Evolutionary conservation across 2,888 invertebrate genomes (phyloP).

Genomic region (Limnephilus auricula): DNA sequence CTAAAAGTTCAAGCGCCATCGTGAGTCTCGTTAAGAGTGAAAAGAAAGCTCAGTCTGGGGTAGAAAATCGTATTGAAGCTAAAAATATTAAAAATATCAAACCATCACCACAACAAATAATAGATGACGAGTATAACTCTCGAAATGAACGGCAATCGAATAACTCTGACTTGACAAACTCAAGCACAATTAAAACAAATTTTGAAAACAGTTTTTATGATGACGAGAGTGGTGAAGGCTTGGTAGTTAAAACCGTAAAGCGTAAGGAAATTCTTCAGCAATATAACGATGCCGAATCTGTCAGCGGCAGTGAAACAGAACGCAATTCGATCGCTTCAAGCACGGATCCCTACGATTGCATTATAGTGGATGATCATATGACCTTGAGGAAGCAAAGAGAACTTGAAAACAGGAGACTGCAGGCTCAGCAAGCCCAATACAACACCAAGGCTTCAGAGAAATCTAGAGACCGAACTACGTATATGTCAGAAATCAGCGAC

Average conservation of each 20-base stretch:
- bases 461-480: conserved; percentile 54
- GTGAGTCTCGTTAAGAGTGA: conserved; percentile 72
- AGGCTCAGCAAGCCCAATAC: conserved; percentile 70
- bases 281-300: conserved; percentile 78
- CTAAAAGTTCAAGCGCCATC: conserved; percentile 76
- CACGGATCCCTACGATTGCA: conserved; percentile 88
- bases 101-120: conserved; percentile 70
- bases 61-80: conserved; percentile 68
- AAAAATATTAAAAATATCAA: conserved; percentile 75
- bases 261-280: conserved; percentile 85
- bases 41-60: conserved; percentile 68
- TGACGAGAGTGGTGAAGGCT: conserved; percentile 81
- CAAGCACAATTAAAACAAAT: conserved; percentile 77
- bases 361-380: conserved; percentile 89
- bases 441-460: conserved; percentile 60
- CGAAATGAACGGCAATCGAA: conserved; percentile 73
- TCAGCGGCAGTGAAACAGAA: conserved; percentile 80
- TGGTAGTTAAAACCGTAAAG: conserved; percentile 85
- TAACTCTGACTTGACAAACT: conserved; percentile 75
- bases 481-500: conserved; percentile 65
- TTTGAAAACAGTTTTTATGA: conserved; percentile 83
- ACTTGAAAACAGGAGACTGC: conserved; percentile 73
- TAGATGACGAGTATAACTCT: conserved; percentile 71
- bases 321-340: conserved; percentile 82
- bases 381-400: conserved; percentile 77